Evolutionary conservation across 2,113 vertebrate genomes (phyloP), one percentile per base, ranked within the genome.

Genomic region (Emberiza fucata): DNA sequence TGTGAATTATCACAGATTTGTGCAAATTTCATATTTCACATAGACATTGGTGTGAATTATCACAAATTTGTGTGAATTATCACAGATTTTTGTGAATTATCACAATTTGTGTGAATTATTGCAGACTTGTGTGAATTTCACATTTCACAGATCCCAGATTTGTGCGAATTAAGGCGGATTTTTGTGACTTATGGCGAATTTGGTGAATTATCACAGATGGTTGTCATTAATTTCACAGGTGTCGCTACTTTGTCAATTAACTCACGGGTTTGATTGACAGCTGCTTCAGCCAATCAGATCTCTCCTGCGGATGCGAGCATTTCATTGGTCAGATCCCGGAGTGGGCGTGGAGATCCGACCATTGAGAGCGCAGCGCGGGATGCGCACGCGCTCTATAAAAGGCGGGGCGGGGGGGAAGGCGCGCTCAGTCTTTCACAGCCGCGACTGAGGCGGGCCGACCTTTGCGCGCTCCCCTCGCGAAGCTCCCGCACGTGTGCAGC

Each of bases 391-490:
- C 22, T 4, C 14, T 35, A 24, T 15, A 24, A 57, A 15, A 22
- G 4, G 9, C 4, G 22, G 33, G 56, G 33, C 33, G 14, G 22
- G 56, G 20, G 0, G 2, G 5, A 0, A 2, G 4, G 5, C 4
- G 3, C 0, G 12, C 4, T 16, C 4, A 2, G 9, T 5, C 9
- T 9, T 4, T 9, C 9, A 7, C 6, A 3, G 56, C 13, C 2
- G n/a, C n/a, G n/a, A n/a, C n/a, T n/a, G n/a, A n/a, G n/a, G n/a
- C n/a, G n/a, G n/a, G n/a, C 7, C 4, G 17, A 17, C 5, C 11
- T 2, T 17, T 1, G 1, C 3, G 10, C 10, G 21, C 21, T 23
- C 6, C 9, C 21, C 6, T 57, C 21, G 9, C 21, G 21, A 14
- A 8, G 33, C 21, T 57, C 13, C 21, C 21, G 2, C 13, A 9